Percentiles rank a stretch among this genome's conserved stretches.
These are phyloP conservation scores for Carpatolechia fugitivella DNA, from an alignment of 2,888 invertebrate species.

Conservation along the genomic window DNA sequence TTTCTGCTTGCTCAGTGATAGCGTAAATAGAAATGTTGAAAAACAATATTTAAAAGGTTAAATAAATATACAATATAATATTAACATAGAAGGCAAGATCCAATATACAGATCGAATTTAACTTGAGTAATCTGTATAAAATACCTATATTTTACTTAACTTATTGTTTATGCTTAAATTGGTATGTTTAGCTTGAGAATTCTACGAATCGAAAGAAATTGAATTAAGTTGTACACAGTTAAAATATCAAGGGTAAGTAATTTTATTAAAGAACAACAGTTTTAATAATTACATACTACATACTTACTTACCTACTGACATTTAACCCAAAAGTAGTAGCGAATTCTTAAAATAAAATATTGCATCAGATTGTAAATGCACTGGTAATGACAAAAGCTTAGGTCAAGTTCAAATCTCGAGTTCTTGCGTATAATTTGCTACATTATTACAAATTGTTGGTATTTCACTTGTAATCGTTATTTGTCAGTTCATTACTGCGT, in stretches of 20 bases:
- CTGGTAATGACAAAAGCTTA: background rate
- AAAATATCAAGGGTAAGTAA: conserved; percentile 2
- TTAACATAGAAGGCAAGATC: no score
- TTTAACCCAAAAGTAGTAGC: background rate
- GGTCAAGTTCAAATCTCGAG: conserved; percentile 2
- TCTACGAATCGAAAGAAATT: background rate
- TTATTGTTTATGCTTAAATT: no score
- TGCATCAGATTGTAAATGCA: background rate
- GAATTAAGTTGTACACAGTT: background rate
- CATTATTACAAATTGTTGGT: background rate
- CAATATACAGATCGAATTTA: background rate
- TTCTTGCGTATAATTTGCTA: background rate
- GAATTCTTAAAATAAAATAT: background rate
- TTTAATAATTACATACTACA: background rate
- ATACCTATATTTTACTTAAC: no score
- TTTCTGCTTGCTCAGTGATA: no score
- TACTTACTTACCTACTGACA: background rate
- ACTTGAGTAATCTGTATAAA: no score
- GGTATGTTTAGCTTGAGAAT: background rate
- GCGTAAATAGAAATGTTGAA: no score
- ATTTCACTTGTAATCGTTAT: background rate
- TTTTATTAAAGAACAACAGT: background rate
- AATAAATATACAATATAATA: no score
- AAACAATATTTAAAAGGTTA: no score
- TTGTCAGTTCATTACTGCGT: background rate